Evolutionary conservation across 1,140 invertebrate genomes (phyloP), one percentile per base, ranked within the genome.

Genomic region (Atta cephalotes): DNA sequence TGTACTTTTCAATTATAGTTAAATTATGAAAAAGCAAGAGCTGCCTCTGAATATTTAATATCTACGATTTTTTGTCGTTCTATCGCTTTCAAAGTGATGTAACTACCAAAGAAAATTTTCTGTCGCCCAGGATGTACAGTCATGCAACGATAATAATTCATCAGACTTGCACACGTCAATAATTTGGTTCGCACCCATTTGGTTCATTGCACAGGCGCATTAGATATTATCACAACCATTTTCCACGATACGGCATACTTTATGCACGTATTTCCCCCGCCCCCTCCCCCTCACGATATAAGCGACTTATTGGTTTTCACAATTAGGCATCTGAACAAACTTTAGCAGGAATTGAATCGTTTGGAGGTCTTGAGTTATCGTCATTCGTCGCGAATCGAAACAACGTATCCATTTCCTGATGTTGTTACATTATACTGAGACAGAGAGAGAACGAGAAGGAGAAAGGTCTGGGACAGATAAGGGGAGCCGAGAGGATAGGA

Each of bases 361-460:
- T 72, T 60, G 12, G 71, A 28, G 39, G 68, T 56, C 85, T 72
- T 65, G 65, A 74, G 31, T 63, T 21, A 35, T 66, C 62, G 14
- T 45, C 5, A 25, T 31, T 72, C 39, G 65, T 58, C 16, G 62
- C 49, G 56, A 31, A 49, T 86, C 49, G 45, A 74, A 56, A 28
- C 65, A 70, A 31, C 58, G 35, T 49, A 25, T 68, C 51, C 39
- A 53, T 72, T 81, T 82, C 53, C 53, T 35, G 21, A 21, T 81
- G 66, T 66, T 60, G 45, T 76, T 76, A 76, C 10, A 76, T 84
- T 76, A 76, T 62, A 51, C 51, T 60, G 56, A 63, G 56, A 84
- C 62, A 51, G 89, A 87, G 89, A 51, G 89, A 87, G 89, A 89
- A 85, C 60, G 88, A 66, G 71, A 87, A 86, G 53, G 82, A 81